Conservation (phyloP, 1,140 invertebrate genomes). For the Saccostrea cuccullata region DNA sequence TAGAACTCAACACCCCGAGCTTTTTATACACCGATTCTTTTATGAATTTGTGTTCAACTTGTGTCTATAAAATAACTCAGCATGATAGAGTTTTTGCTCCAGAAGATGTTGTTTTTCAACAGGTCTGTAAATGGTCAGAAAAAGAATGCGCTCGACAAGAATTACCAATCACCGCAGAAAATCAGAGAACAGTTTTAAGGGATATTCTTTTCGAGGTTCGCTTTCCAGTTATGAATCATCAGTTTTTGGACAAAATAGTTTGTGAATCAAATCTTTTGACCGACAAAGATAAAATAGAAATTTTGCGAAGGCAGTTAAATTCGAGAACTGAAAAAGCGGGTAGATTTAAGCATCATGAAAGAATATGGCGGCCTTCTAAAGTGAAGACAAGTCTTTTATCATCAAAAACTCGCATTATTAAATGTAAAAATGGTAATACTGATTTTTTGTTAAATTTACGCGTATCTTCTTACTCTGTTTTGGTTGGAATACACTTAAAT, state of each 20-base stretch:
- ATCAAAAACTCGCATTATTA: too few species aligned
- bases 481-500: too few species aligned
- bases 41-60: background rate
- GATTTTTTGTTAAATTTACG: too few species aligned
- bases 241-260: background rate
- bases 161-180: background rate
- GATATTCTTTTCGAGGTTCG: background rate
- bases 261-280: background rate
- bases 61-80: background rate
- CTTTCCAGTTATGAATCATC: background rate
- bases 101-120: background rate
- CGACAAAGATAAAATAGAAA: background rate
- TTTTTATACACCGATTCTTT: background rate
- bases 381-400: too few species aligned
- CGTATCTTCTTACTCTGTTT: too few species aligned
- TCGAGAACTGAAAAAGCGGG: background rate
- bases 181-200: background rate
- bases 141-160: background rate
- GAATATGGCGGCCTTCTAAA: too few species aligned
- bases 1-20: background rate
- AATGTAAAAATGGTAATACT: too few species aligned
- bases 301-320: background rate
- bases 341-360: background rate
- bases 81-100: background rate
- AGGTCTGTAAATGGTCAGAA: background rate